Percentiles rank a stretch among this genome's conserved stretches.
These are phyloP conservation scores for Caenorhabditis drosophilae DNA, from an alignment of 2,888 invertebrate genomes.

Conservation along the genomic window DNA sequence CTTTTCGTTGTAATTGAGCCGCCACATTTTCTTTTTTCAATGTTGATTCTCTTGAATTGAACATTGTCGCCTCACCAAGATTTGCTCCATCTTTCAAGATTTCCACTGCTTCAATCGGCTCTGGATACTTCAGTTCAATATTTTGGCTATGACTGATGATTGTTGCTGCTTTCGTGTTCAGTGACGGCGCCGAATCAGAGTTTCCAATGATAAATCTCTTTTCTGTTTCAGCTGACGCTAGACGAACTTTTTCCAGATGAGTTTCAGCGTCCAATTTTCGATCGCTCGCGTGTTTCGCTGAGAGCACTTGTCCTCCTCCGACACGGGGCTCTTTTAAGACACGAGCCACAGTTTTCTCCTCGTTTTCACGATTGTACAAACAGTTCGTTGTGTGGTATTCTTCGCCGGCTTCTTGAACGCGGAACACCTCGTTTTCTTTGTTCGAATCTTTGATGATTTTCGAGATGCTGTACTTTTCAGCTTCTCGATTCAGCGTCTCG, in stretches of 20 bases:
- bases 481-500: conserved; percentile 27
- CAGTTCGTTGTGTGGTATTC: conserved; percentile 57
- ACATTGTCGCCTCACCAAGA: conserved; percentile 26
- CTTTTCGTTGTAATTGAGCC: conserved; percentile 37
- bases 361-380: conserved; percentile 44
- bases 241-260: conserved; percentile 40
- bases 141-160: conserved; percentile 10
- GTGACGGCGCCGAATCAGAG: conserved; percentile 9
- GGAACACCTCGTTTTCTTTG: conserved; percentile 30
- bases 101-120: conserved; percentile 18
- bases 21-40: conserved; percentile 46
- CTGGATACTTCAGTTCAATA: conserved; percentile 25
- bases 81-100: conserved; percentile 41
- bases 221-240: conserved; percentile 38
- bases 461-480: conserved; percentile 14
- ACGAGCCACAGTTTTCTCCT: conserved; percentile 18
- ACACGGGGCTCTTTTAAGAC: conserved; percentile 44
- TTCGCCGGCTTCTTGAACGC: conserved; percentile 43
- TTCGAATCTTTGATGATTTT: conserved; percentile 36
- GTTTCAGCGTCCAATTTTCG: conserved; percentile 14
- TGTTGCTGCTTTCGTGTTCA: conserved; percentile 23
- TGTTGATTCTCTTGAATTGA: conserved; percentile 44
- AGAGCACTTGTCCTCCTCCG: conserved; percentile 45
- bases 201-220: conserved; percentile 42
- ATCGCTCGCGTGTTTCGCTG: conserved; percentile 36